phyloP scores from a whole-genome alignment of 2,797 vertebrate species.

The Enteromius trimaculatus region DNA sequence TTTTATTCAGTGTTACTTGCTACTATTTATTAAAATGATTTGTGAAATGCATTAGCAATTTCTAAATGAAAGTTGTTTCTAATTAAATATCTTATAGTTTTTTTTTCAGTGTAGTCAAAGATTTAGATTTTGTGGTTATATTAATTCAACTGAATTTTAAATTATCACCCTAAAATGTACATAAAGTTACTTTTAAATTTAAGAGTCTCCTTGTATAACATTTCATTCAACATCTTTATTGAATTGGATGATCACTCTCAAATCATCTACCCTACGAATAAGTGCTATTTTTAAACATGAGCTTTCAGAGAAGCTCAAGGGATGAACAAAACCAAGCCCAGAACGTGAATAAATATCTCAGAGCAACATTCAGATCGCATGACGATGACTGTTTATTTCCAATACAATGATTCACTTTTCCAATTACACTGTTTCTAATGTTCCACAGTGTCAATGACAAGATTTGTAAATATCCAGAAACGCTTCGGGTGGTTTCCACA shows the following conservation, averaged over 20 bases:
- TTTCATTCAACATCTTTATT: background rate
- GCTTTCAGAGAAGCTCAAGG: slow-evolving; percentile 5
- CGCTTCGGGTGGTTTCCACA: slow-evolving; percentile 38
- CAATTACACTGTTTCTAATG: slow-evolving; percentile 34
- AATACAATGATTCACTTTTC: slow-evolving; percentile 45
- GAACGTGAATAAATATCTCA: slow-evolving; percentile 29
- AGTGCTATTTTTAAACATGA: slow-evolving; percentile 12
- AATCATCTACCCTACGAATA: background rate
- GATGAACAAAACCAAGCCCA: slow-evolving; percentile 16
- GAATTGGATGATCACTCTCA: background rate
- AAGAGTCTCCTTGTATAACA: background rate
- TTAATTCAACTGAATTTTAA: background rate
- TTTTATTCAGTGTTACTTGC: background rate
- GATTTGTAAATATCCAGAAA: slow-evolving; percentile 45
- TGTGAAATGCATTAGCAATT: background rate
- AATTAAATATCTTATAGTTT: background rate
- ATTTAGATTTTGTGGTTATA: background rate
- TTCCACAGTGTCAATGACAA: slow-evolving; percentile 33
- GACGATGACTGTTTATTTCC: slow-evolving; percentile 23
- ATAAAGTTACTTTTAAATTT: background rate
- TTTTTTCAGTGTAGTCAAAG: background rate
- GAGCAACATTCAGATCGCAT: slow-evolving; percentile 22
- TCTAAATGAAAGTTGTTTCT: background rate
- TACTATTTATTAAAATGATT: background rate
- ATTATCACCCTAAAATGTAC: background rate